Base-by-base conservation (phyloP, 2,113 vertebrate genomes). In the Macaca mulatta region DNA sequence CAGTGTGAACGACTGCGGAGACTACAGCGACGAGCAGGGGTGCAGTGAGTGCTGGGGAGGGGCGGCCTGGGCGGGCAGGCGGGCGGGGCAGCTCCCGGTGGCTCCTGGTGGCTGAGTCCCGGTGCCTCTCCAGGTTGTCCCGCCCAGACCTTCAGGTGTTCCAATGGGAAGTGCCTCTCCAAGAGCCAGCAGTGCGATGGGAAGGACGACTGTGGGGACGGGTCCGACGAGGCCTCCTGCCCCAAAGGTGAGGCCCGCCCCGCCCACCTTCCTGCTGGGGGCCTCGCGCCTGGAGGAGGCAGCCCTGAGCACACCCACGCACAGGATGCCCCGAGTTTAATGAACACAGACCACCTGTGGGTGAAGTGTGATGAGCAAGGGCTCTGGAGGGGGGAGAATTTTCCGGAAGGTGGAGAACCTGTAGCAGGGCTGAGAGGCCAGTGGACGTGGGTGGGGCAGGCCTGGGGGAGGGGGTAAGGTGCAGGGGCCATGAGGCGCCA, bases 1-100 rank as follows among this genome's bases (percentile, higher is more conserved):
- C 9, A 98, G 98, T 0, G 98, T 99, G 0, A 96, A 99, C 0
- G 99, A 99, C 98, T 99, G 99, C 0, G 99, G 99, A 0, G 99
- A 99, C 95, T 89, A 97, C 92, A 99, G 99, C 0, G 99, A 99
- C 0, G 99, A 99, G 97, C 78, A 91, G 74, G 94, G 98, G 32
- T 99, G 99, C 95, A 98, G 99, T 99, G 96, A 99, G 99, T 98
- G 25, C 38, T 9, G 52, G 70, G 30, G 45, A 2, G 16, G 55
- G 17, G 38, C 0, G 6, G 38, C 35, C n/a, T 2, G 35, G 70
- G 70, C 2, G 38, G 20, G 14, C 14, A 2, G 32, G 67, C 4
- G 32, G 67, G 32, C 6, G 5, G 61, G 61, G 2, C 27, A 4
- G 18, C 52, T 23, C 14, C 1, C 3, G 17, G 35, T 38, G 57